Evolutionary conservation across 2,113 vertebrate genomes (phyloP), one percentile per base, ranked within the genome.

Genomic region (Pao palembangensis): DNA sequence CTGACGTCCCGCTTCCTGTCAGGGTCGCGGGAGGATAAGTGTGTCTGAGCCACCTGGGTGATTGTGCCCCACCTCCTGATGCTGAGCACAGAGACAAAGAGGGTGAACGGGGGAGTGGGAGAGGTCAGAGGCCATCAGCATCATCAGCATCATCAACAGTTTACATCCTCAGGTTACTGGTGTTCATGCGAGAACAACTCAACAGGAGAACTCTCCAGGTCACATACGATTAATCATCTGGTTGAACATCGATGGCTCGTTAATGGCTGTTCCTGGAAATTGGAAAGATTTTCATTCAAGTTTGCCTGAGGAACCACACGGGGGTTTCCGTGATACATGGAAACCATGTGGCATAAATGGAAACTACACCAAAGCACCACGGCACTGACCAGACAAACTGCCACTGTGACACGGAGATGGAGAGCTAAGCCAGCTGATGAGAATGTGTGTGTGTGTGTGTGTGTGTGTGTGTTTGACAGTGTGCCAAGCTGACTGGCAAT

Each of bases 401-500:
- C 74, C 84, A 76, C 80, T 58, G 71, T 74, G 71, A 82, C 52
- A 61, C 61, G 16, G 58, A 71, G 59, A 67, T 28, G 20, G 6
- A 51, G 42, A 34, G 25, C 50, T 20, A 16, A 58, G 73, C 54
- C 80, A 81, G 73, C 58, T 76, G 78, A 80, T 55, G 34, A 60
- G 66, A 23, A 11, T 41, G 58, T 23, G 52, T 68, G 48, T 51
- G 56, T 61, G 48, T 55, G 23, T 55, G 43, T 43, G 58, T 55
- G 49, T 56, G 25, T 55, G 46, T 34, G 58, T 56, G 87, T 82
- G 89, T 90, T 88, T 92, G 89, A 91, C 86, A 80, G 55, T 1
- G 71, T 74, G 88, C 90, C 91, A 92, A 89, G 78, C 73, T 60
- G 50, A 89, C 82, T 89, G 90, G 88, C 90, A 91, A 90, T 90